Evolutionary conservation across 2,888 invertebrate species (phyloP), one percentile per base, ranked within the genome.

Genomic region (Abscondita cerata): DNA sequence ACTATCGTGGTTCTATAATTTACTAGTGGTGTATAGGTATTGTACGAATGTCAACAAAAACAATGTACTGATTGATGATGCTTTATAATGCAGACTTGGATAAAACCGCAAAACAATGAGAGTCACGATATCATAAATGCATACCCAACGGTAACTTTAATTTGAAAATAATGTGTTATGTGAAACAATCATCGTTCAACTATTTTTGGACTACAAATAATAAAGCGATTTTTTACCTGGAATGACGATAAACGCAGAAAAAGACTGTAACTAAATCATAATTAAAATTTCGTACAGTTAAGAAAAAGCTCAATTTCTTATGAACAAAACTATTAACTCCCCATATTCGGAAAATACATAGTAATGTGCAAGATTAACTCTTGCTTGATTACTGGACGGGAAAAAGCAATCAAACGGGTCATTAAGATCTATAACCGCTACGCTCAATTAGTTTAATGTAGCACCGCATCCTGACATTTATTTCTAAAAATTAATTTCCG

Each of bases 81-180:
- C 44, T 51, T 34, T 20, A 53, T 44, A 53, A 53, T 53, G 16
- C 25, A 25, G 13, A 54, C 18, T 54, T 19, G 19, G 33, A 41
- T 38, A 41, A 58, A 58, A 58, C 58, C 44, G 33, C 52, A 51
- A 58, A 58, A 52, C 51, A 52, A 52, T 40, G 33, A 41, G 33
- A 51, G 58, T 58, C 58, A 58, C 51, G 58, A 58, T 51, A 52
- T 58, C 51, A 58, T 52, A 34, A 36, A 9, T 44, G 38, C 18
- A 41, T 41, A 58, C 50, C 51, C 51, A 58, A 52, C 58, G 52
- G 58, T 58, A 52, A 51, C 58, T 51, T 41, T 41, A 58, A 58
- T 58, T 58, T 51, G 44, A 51, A 40, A 44, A 58, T 52, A 58
- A 58, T 58, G 44, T 44, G 40, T 31, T 50, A 44, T 18, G 44